Conservation (phyloP, 2,888 invertebrate species). For the Morpho deidamia region DNA sequence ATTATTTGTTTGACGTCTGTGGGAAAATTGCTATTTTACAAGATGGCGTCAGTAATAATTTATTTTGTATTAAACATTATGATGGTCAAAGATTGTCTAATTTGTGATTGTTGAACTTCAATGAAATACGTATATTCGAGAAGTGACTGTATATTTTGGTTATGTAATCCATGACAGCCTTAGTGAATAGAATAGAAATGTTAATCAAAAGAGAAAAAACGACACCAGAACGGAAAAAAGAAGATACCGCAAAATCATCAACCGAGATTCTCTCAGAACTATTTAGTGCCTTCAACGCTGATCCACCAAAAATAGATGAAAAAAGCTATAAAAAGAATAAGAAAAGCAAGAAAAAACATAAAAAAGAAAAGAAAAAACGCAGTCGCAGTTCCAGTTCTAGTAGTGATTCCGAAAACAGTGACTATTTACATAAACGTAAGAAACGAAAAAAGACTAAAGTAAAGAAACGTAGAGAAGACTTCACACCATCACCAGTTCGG, state of each 20-base stretch:
- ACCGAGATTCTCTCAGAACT: conserved; percentile 90
- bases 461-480: conserved; percentile 48
- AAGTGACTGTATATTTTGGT: not conserved
- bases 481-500: conserved; percentile 39
- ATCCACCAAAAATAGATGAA: conserved; percentile 79
- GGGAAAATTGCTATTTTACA: too few relatives aligned
- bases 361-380: conserved; percentile 78
- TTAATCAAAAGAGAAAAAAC: conserved; percentile 67
- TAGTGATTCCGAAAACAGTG: conserved; percentile 57
- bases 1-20: too few relatives aligned
- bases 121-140: not conserved
- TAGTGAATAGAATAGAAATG: conserved; percentile 66
- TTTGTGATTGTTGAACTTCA: too few relatives aligned
- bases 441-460: conserved; percentile 77
- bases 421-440: conserved; percentile 75
- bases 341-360: conserved; percentile 80
- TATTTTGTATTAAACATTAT: too few relatives aligned
- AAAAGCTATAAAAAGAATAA: conserved; percentile 62
- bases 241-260: conserved; percentile 80
- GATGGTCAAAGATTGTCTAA: too few relatives aligned
- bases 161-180: conserved; percentile 44
- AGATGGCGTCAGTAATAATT: too few relatives aligned
- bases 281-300: conserved; percentile 87
- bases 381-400: conserved; percentile 58
- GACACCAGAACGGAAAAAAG: conserved; percentile 61